phyloP scores from a whole-genome alignment of 2,888 invertebrate genomes.

The Nemapogon koenigi region DNA sequence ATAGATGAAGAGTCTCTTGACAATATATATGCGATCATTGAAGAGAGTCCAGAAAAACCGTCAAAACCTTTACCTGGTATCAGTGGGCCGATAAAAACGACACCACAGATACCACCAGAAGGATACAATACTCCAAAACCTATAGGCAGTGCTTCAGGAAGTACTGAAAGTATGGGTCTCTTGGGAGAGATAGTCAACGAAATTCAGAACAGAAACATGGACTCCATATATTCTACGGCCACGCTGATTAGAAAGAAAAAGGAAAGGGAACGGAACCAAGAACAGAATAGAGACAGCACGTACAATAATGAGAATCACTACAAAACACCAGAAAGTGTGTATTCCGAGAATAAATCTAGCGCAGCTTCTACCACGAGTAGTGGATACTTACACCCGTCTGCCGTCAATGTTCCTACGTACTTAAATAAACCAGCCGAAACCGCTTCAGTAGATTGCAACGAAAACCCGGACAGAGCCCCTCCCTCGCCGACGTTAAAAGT shows the following conservation, averaged over 20 bases:
- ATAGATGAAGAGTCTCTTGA: conserved; percentile 72
- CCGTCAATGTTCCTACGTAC: conserved; percentile 69
- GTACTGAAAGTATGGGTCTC: conserved; percentile 76
- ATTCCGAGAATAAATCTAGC: conserved; percentile 67
- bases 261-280: conserved; percentile 37
- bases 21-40: conserved; percentile 88
- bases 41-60: conserved; percentile 70
- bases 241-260: conserved; percentile 71
- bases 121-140: conserved; percentile 55
- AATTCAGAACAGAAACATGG: conserved; percentile 84
- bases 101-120: conserved; percentile 48
- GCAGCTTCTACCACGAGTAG: conserved; percentile 71
- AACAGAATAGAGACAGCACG: conserved; percentile 50
- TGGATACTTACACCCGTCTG: conserved; percentile 76
- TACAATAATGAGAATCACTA: conserved; percentile 69
- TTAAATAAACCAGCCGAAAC: conserved; percentile 32
- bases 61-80: conserved; percentile 41
- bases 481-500: conserved; percentile 46
- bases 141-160: conserved; percentile 50
- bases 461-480: conserved; percentile 38
- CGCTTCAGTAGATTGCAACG: conserved; percentile 18
- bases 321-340: conserved; percentile 68
- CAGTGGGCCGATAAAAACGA: conserved; percentile 33
- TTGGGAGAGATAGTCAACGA: conserved; percentile 88
- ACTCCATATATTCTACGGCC: conserved; percentile 85